Percentiles rank a stretch among this genome's conserved stretches.
phyloP scores from a whole-genome alignment of 2,797 vertebrate species.

The Enteromius afrohamiltoni region DNA sequence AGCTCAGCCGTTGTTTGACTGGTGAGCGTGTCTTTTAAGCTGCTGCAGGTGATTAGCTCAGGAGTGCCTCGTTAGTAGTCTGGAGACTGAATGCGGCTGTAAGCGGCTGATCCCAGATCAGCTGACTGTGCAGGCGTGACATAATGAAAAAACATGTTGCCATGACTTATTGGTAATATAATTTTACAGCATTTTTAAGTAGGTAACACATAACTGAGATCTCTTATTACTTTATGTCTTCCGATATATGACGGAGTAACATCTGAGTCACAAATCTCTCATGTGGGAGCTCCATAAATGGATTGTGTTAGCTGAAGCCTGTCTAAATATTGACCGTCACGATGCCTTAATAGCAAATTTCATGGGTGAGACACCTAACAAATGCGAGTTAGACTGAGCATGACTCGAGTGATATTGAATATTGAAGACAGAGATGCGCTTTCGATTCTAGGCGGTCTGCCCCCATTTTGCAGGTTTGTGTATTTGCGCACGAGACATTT shows the following conservation, averaged over 20 bases:
- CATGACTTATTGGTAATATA: not conserved
- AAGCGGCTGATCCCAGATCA: no score
- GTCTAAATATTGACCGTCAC: conserved; percentile 40
- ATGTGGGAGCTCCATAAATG: conserved; percentile 3
- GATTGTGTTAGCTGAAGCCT: conserved; percentile 7
- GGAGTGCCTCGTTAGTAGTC: no score
- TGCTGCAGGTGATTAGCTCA: no score
- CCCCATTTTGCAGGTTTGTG: conserved; percentile 17
- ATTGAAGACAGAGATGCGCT: conserved; percentile 29
- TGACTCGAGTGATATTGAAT: conserved; percentile 38
- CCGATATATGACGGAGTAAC: not conserved
- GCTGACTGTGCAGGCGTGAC: no score
- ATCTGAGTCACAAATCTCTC: conserved; percentile 16
- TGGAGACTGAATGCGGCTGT: no score
- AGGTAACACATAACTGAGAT: not conserved
- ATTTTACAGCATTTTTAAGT: not conserved
- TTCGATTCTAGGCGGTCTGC: conserved; percentile 45
- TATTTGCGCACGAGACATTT: not conserved
- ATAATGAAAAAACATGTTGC: no score
- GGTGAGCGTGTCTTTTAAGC: no score
- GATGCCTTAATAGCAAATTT: conserved; percentile 49
- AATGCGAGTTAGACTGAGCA: conserved; percentile 49
- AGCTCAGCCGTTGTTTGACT: no score
- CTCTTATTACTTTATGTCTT: not conserved
- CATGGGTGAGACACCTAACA: conserved; percentile 52